These are phyloP conservation scores for Eupithecia inturbata DNA, from an alignment of 2,888 invertebrate genomes.

Conservation along the genomic window DNA sequence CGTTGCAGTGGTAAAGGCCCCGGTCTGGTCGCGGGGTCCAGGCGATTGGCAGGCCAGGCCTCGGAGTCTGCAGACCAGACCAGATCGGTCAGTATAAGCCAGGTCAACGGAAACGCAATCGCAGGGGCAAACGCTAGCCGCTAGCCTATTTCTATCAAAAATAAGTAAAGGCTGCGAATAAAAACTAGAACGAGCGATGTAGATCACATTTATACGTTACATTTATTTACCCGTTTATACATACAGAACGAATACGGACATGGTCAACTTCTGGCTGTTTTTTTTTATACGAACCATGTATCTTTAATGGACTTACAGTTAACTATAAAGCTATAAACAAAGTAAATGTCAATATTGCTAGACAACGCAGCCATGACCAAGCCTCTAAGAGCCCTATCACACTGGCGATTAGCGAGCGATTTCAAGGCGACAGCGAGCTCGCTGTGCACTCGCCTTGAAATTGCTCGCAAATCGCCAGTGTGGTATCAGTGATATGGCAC, in stretches of 20 bases:
- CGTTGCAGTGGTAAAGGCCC: constrained; percentile 54
- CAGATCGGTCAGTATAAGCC: constrained; percentile 34
- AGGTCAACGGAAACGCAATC: constrained; percentile 31
- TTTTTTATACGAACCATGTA: neutral
- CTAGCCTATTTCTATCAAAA: neutral
- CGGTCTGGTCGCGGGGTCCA: constrained; percentile 64
- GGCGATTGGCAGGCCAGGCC: constrained; percentile 76
- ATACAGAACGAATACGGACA: neutral
- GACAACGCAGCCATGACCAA: neutral
- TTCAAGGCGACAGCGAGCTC: too few species aligned
- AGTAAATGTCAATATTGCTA: neutral
- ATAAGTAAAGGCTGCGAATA: neutral
- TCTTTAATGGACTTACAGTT: neutral
- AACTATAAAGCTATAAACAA: neutral
- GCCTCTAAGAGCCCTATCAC: neutral
- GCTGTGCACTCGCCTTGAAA: too few species aligned
- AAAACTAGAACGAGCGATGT: neutral
- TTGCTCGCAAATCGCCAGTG: too few species aligned
- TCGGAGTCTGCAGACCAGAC: constrained; percentile 58
- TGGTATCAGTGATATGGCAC: neutral
- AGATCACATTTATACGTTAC: neutral
- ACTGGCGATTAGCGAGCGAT: too few species aligned
- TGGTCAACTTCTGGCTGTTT: neutral
- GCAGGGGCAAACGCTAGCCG: constrained; percentile 26
- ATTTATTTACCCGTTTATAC: neutral